A percentile compares a stretch with the other conserved stretches of the same genome.
phyloP scores from a whole-genome alignment of 2,113 vertebrate genomes.

The Maccullochella peelii region DNA sequence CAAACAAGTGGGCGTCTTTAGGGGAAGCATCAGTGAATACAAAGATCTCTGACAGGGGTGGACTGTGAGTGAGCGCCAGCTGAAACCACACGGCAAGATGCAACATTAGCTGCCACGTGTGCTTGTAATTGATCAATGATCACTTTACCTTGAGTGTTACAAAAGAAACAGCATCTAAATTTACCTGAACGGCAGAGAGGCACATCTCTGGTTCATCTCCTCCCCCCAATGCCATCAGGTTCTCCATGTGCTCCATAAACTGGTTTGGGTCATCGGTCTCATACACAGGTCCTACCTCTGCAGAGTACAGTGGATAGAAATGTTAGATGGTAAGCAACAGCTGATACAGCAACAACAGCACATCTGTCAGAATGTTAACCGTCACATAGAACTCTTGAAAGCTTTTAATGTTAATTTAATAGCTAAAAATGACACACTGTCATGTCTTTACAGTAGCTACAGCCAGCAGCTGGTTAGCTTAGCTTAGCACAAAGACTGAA shows the following conservation, averaged over 20 bases:
- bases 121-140: background rate
- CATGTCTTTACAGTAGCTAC: too few relatives aligned
- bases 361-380: background rate
- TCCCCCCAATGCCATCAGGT: slow-evolving; percentile 86
- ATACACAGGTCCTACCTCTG: slow-evolving; percentile 88
- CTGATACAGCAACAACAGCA: background rate
- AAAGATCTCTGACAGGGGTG: slow-evolving; percentile 89
- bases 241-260: slow-evolving; percentile 85
- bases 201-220: slow-evolving; percentile 93
- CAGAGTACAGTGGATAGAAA: slow-evolving; percentile 10
- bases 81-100: slow-evolving; percentile 57
- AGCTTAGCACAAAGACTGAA: background rate
- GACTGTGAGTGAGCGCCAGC: slow-evolving; percentile 89
- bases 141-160: background rate
- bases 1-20: slow-evolving; percentile 87
- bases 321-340: background rate
- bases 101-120: background rate
- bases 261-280: slow-evolving; percentile 85
- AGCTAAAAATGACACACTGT: background rate
- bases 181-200: slow-evolving; percentile 88
- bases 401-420: background rate
- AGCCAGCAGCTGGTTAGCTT: too few relatives aligned
- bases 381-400: background rate
- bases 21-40: slow-evolving; percentile 92
- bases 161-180: background rate